Base-by-base conservation (phyloP, 2,888 invertebrate species). In the Carcina quercana region DNA sequence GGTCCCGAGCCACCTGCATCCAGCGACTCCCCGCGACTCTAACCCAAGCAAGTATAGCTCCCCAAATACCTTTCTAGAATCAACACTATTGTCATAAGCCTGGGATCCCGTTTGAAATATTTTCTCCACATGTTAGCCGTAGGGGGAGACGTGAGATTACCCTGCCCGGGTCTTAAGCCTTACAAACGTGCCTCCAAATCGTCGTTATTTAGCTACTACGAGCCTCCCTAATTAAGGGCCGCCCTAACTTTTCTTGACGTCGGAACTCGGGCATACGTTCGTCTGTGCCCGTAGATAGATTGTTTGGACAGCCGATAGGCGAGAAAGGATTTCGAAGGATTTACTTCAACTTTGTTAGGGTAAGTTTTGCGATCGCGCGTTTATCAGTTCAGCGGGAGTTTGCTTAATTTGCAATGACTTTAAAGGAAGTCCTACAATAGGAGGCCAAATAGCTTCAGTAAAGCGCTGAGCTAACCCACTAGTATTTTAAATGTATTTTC, bases 201-300 rank as follows among this genome's bases (percentile, higher is more conserved):
- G 63, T 59, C 54, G 65, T 67, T 71, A 75, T 73, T 76, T 71
- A 74, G 64, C 62, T 57, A 53, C 48, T 59, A 45, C 53, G 44
- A 57, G 54, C 59, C 55, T 47, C 57, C 60, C 65, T 70, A 74
- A 74, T 73, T 73, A 75, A 72, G 65, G 62, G 56, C 45, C 54
- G 51, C 63, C 64, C 67, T 69, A 71, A 73, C 70, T 74, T 74
- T 71, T 68, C 72, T 61, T 71, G 72, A 69, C 74, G 55, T 59
- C 50, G 44, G 53, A 47, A 53, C 53, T 53, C 51, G 47, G 41
- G 63, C 65, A 53, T 61, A 53, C 53, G 63, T 63, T 48, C 50
- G 56, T 44, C 46, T 42, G 42, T 43, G 45, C 49, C 37, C 50
- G 48, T 45, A 59, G 55, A 61, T 56, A 57, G 54, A 67, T 71